Conservation (phyloP, 2,888 invertebrate species). For the Scelioninae gen. 1 region DNA sequence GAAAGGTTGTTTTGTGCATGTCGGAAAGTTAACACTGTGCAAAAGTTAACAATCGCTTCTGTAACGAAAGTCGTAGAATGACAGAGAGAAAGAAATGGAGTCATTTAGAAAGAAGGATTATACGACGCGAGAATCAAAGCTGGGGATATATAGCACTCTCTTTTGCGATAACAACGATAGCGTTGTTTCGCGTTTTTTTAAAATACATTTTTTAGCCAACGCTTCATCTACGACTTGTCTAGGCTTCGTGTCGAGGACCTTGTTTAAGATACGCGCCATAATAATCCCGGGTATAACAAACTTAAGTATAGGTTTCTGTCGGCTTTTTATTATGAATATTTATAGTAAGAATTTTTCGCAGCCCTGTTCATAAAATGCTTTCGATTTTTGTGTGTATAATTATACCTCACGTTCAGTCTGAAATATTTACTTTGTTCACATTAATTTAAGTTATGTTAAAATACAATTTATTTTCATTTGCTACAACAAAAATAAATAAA, state of each 20-base stretch:
- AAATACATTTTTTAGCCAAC: slow-evolving; percentile 47
- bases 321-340: slow-evolving; percentile 32
- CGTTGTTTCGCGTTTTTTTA: slow-evolving; percentile 74
- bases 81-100: slow-evolving; percentile 27
- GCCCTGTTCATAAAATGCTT: too few relatives aligned
- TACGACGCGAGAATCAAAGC: slow-evolving; percentile 53
- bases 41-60: slow-evolving; percentile 46
- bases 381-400: too few relatives aligned
- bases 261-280: slow-evolving; percentile 20
- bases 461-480: too few relatives aligned
- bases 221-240: slow-evolving; percentile 37
- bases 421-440: too few relatives aligned
- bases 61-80: slow-evolving; percentile 33
- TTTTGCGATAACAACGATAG: slow-evolving; percentile 78
- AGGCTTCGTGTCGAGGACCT: slow-evolving; percentile 29
- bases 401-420: too few relatives aligned
- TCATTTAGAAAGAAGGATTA: slow-evolving; percentile 37
- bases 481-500: too few relatives aligned
- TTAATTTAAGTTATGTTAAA: too few relatives aligned
- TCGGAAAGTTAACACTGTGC: slow-evolving; percentile 36
- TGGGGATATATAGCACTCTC: slow-evolving; percentile 54
- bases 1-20: slow-evolving; percentile 30
- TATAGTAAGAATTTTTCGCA: slow-evolving; percentile 5
- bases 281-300: slow-evolving; percentile 18
- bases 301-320: slow-evolving; percentile 13